Evolutionary conservation across 2,888 invertebrate genomes (phyloP), one percentile per base, ranked within the genome.

Genomic region (Cryptophagus acutangulus): DNA sequence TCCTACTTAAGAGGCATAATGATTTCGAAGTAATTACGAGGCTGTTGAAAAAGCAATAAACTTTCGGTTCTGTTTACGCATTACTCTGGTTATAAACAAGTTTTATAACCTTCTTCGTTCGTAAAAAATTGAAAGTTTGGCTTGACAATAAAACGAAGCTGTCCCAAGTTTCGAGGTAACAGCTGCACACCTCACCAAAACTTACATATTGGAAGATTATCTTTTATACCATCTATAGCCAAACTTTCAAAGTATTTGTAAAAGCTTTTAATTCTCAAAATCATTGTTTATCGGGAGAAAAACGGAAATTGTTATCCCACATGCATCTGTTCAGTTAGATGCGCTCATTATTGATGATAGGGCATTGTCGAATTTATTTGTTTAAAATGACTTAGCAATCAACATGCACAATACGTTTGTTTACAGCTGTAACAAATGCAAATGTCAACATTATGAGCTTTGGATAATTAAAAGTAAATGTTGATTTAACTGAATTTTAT

Each of bases 151-250:
- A 41, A 41, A 41, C 20, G 31, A 20, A 24, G 41, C 37, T 36
- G 37, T 24, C 35, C 37, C 20, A n/a, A 46, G 43, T 18, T 43
- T 43, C 43, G 38, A 30, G 46, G 46, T 38, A 43, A 46, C 46
- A 46, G 46, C 46, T 46, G 46, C 34, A 34, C 41, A 42, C 41
- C 41, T 46, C 46, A 43, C 43, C 30, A 28, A 31, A 46, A 46
- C 40, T 46, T 46, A 46, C 46, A 46, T 46, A 46, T 46, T 46
- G 43, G 43, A 46, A 43, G 37, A 46, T 46, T 46, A 46, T 46
- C 45, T 45, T 41, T 45, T 42, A 45, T 20, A 20, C 6, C 24
- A n/a, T n/a, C n/a, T n/a, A n/a, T n/a, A 20, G 24, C 24, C 24
- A n/a, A 20, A 8, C 24, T n/a, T 20, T 6, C 24, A 6, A n/a